Evolutionary conservation across 1,140 invertebrate species (phyloP).

Genomic region (Cecropterus lyciades): DNA sequence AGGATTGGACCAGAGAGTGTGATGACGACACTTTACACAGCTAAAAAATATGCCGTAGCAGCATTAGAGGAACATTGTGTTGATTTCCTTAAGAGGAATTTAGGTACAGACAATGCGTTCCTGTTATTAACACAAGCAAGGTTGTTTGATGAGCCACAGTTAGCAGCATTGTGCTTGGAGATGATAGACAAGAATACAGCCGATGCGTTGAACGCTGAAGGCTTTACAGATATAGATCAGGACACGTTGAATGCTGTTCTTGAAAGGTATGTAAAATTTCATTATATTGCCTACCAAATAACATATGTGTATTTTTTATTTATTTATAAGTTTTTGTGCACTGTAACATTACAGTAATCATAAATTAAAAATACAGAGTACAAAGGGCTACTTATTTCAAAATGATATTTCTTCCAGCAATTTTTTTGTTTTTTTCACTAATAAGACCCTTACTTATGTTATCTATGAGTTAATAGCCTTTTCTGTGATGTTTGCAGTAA

Average conservation of each 20-base stretch:
- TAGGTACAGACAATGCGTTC: slow-evolving; percentile 94
- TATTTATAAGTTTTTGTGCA: too few species aligned
- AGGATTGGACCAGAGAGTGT: slow-evolving; percentile 94
- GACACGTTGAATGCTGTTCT: slow-evolving; percentile 92
- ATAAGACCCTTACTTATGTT: too few species aligned
- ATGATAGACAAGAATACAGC: slow-evolving; percentile 94
- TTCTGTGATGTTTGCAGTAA: too few species aligned
- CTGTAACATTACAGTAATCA: too few species aligned
- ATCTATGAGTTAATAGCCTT: too few species aligned
- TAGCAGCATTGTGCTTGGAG: slow-evolving; percentile 92
- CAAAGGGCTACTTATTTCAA: too few species aligned
- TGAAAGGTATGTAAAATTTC: slow-evolving; percentile 84
- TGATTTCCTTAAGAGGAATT: slow-evolving; percentile 92
- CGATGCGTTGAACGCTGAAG: slow-evolving; percentile 92
- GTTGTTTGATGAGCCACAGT: slow-evolving; percentile 91
- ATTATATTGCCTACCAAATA: too few species aligned
- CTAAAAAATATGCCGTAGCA: slow-evolving; percentile 95
- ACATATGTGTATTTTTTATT: not conserved
- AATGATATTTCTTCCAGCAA: too few species aligned
- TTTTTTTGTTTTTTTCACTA: too few species aligned
- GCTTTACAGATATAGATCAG: slow-evolving; percentile 94
- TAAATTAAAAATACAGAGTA: too few species aligned
- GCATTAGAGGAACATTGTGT: slow-evolving; percentile 94
- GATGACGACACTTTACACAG: slow-evolving; percentile 94
- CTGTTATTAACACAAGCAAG: slow-evolving; percentile 91